Conservation (phyloP, 2,888 invertebrate species). For the Drosophila yooni region DNA sequence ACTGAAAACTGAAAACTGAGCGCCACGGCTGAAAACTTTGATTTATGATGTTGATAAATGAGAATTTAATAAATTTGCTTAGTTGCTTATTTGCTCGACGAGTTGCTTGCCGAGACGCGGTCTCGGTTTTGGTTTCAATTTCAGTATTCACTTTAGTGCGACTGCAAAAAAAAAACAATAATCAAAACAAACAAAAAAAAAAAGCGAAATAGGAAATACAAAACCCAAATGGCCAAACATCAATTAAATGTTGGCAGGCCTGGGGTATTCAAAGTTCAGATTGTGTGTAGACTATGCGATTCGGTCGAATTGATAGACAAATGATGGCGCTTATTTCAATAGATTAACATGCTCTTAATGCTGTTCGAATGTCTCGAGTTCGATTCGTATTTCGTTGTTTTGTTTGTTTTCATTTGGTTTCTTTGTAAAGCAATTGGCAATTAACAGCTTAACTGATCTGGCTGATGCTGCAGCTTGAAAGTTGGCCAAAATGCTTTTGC, state of each 20-base stretch:
- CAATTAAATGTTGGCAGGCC: conserved; percentile 58
- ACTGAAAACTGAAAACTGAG: conserved; percentile 28
- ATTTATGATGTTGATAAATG: conserved; percentile 80
- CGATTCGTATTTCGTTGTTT: conserved; percentile 9
- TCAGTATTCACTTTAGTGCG: conserved; percentile 24
- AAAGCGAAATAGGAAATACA: conserved; percentile 3
- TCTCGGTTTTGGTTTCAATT: conserved; percentile 25
- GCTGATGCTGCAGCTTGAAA: background rate
- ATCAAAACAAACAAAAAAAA: background rate
- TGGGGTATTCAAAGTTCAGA: conserved; percentile 30
- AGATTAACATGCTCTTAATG: conserved; percentile 67
- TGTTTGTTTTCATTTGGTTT: conserved; percentile 26
- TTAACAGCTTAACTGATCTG: conserved; percentile 16
- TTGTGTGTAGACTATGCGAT: conserved; percentile 2
- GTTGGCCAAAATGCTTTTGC: background rate
- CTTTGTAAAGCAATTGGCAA: conserved; percentile 33
- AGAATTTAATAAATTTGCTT: conserved; percentile 79
- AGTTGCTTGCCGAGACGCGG: conserved; percentile 25
- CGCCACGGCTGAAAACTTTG: conserved; percentile 50
- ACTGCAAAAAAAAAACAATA: conserved; percentile 7
- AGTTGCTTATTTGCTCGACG: conserved; percentile 38
- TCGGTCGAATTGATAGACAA: conserved; percentile 54
- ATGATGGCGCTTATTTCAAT: conserved; percentile 74
- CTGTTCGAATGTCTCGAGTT: conserved; percentile 35
- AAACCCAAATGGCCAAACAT: conserved; percentile 36